Evolutionary conservation across 2,113 vertebrate species (phyloP).

Genomic region (Syngnathus typhle): DNA sequence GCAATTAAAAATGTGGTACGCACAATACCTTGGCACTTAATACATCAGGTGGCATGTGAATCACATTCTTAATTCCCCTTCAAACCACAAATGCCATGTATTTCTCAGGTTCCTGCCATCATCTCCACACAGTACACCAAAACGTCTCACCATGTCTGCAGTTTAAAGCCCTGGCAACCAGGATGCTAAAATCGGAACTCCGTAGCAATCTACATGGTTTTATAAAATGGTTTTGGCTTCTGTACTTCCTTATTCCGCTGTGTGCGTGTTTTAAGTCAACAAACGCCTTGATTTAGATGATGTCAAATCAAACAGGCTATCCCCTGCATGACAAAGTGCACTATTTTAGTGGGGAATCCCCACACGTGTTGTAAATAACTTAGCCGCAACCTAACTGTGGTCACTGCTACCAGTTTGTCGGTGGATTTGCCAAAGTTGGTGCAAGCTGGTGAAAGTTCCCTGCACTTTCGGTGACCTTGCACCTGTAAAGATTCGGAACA

Average conservation of each 20-base stretch:
- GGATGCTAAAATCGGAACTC: constrained; percentile 66
- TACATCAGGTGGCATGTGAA: constrained; percentile 58
- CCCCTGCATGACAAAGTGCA: constrained; percentile 44
- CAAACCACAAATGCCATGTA: constrained; percentile 71
- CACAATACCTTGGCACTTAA: constrained; percentile 23
- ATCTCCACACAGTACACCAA: constrained; percentile 58
- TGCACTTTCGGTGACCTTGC: constrained; percentile 50
- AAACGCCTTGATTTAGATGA: constrained; percentile 53
- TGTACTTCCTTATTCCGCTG: constrained; percentile 36
- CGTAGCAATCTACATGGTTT: constrained; percentile 56
- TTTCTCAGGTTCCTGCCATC: constrained; percentile 67
- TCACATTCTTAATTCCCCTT: constrained; percentile 62
- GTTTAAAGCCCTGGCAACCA: constrained; percentile 56
- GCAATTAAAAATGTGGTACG: constrained; percentile 51
- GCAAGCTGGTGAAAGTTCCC: constrained; percentile 45
- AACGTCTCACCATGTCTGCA: constrained; percentile 52
- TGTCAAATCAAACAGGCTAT: constrained; percentile 55
- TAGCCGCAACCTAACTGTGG: constrained; percentile 56
- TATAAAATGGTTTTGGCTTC: constrained; percentile 45
- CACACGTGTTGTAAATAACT: constrained; percentile 48
- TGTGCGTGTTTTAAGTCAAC: constrained; percentile 2
- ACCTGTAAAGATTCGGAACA: constrained; percentile 51
- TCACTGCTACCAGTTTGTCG: constrained; percentile 45
- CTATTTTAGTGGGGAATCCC: constrained; percentile 57
- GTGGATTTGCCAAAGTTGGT: constrained; percentile 35